These are phyloP conservation scores for Sebastes wilsoni DNA, from an alignment of 2,797 vertebrate species.

Conservation along the genomic window DNA sequence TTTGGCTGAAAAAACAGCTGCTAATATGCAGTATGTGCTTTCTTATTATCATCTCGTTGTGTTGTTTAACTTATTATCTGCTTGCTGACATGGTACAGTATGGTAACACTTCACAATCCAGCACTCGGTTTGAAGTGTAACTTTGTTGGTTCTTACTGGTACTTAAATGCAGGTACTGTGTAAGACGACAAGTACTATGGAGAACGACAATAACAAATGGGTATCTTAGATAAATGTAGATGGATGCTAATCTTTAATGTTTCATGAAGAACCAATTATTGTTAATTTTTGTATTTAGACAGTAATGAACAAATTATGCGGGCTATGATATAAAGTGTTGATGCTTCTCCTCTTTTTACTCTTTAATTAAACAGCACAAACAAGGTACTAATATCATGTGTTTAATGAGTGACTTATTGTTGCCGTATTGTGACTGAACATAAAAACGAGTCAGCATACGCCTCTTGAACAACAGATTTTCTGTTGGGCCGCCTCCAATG, in stretches of 20 bases:
- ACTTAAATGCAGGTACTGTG: background rate
- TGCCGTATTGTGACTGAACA: too few species aligned
- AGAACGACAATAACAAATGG: background rate
- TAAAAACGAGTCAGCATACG: too few species aligned
- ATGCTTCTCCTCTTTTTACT: too few species aligned
- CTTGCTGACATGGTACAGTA: background rate
- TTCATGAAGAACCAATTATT: background rate
- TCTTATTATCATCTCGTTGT: background rate
- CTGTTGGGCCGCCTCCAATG: too few species aligned
- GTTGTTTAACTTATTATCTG: background rate
- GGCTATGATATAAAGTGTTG: too few species aligned
- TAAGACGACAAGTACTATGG: background rate
- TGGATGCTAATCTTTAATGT: background rate
- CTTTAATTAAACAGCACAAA: too few species aligned
- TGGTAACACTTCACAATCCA: background rate
- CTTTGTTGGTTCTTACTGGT: background rate
- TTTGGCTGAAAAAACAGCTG: background rate
- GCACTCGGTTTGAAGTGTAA: background rate
- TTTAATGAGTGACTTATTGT: too few species aligned
- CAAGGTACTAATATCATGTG: too few species aligned
- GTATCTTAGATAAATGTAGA: background rate
- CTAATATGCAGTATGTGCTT: background rate
- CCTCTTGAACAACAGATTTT: too few species aligned
- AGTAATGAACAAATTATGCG: background rate
- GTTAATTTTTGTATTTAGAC: too few species aligned